Conservation (phyloP, 1,140 invertebrate genomes). For the Ylistrum balloti region DNA sequence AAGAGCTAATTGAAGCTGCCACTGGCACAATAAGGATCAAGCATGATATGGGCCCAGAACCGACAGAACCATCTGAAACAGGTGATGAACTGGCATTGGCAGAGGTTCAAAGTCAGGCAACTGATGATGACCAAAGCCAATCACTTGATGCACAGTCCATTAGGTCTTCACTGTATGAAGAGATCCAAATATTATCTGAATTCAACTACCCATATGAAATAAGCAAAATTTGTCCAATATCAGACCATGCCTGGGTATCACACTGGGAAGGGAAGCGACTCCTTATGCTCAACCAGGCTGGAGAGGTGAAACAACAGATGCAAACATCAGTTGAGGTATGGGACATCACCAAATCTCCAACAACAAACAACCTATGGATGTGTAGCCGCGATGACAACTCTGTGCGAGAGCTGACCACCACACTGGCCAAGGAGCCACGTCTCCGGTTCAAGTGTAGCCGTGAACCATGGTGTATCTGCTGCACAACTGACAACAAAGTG, state of each 20-base stretch:
- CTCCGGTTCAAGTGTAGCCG: conserved; percentile 1
- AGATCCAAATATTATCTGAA: neutral
- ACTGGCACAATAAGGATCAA: neutral
- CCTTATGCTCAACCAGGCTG: neutral
- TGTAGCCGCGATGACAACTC: conserved; percentile 24
- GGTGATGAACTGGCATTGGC: conserved; percentile 7
- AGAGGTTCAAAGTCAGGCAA: neutral
- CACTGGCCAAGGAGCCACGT: conserved; percentile 20
- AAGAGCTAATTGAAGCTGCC: conserved; percentile 7
- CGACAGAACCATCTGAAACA: neutral
- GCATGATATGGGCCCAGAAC: neutral
- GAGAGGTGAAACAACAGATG: neutral
- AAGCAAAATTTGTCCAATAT: neutral
- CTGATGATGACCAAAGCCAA: neutral
- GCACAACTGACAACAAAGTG: conserved; percentile 25
- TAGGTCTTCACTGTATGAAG: neutral
- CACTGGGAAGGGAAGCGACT: conserved; percentile 23
- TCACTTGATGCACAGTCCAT: neutral
- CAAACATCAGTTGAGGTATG: neutral
- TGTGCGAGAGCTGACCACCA: neutral
- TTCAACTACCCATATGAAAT: conserved; percentile 3
- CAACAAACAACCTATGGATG: conserved; percentile 1
- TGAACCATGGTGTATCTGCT: conserved; percentile 14
- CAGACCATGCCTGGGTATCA: neutral
- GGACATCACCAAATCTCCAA: neutral